phyloP scores from a whole-genome alignment of 2,113 vertebrate species.

The Burhinus bistriatus region DNA sequence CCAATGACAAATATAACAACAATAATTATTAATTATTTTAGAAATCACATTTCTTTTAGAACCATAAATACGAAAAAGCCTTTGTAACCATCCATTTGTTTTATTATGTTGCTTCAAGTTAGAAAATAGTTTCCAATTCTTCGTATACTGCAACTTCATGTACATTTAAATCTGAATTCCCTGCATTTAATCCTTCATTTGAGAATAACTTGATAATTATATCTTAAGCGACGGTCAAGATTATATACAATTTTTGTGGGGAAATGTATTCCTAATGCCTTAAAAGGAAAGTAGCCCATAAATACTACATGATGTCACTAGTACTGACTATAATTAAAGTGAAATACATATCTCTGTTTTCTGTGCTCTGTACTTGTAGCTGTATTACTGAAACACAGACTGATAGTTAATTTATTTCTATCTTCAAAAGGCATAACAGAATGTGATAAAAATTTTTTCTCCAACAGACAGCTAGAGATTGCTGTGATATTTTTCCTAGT shows the following conservation, averaged over 20 bases:
- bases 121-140: background rate
- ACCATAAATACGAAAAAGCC: background rate
- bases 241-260: background rate
- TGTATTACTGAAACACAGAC: background rate
- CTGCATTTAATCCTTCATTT: background rate
- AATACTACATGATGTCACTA: background rate
- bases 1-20: background rate
- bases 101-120: background rate
- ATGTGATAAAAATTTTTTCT: background rate
- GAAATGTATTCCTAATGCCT: background rate
- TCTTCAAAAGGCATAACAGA: background rate
- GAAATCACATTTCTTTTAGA: background rate
- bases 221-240: background rate
- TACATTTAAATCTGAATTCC: background rate
- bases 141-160: background rate
- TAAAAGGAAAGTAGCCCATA: background rate
- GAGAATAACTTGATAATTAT: background rate
- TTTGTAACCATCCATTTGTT: accelerated
- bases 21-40: too few relatives aligned
- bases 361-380: background rate
- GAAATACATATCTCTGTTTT: background rate
- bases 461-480: background rate
- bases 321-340: background rate
- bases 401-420: background rate
- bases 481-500: background rate